Evolutionary conservation across 1,140 invertebrate genomes (phyloP).

Genomic region (Bombus picipes): DNA sequence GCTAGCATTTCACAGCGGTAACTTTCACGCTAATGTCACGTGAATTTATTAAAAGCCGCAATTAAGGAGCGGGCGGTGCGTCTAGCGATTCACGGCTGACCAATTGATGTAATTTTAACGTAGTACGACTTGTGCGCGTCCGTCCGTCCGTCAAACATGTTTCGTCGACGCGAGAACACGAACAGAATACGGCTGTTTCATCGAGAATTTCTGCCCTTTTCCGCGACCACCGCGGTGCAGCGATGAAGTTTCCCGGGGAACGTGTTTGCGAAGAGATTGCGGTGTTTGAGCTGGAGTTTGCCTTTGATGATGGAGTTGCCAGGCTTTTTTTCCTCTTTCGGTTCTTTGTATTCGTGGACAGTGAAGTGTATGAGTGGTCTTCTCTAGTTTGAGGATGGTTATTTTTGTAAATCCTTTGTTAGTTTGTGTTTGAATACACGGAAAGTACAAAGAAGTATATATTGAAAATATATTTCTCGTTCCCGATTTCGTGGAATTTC

Average conservation of each 20-base stretch:
- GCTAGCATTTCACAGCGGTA: neutral
- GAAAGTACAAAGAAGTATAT: neutral
- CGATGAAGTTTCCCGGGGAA: neutral
- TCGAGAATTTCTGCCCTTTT: constrained; percentile 36
- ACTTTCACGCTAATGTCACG: constrained; percentile 42
- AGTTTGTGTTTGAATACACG: neutral
- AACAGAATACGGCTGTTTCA: constrained; percentile 22
- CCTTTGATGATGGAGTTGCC: neutral
- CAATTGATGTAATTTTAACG: constrained; percentile 64
- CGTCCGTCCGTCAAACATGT: constrained; percentile 46
- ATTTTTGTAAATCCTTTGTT: neutral
- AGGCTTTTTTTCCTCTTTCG: neutral
- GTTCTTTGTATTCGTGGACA: neutral
- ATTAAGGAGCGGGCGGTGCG: constrained; percentile 32
- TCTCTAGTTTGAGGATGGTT: neutral
- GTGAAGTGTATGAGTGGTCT: neutral
- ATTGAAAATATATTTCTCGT: neutral
- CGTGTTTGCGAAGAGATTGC: constrained; percentile 19
- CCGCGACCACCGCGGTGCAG: too few relatives aligned
- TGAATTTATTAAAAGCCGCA: constrained; percentile 63
- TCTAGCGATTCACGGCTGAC: constrained; percentile 43
- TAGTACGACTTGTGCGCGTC: constrained; percentile 22
- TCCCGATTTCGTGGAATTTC: too few relatives aligned
- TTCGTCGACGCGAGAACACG: constrained; percentile 33
- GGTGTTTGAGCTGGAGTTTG: constrained; percentile 6